Base-by-base conservation (phyloP, 2,888 invertebrate species). In the Drosophila stalkeri region DNA sequence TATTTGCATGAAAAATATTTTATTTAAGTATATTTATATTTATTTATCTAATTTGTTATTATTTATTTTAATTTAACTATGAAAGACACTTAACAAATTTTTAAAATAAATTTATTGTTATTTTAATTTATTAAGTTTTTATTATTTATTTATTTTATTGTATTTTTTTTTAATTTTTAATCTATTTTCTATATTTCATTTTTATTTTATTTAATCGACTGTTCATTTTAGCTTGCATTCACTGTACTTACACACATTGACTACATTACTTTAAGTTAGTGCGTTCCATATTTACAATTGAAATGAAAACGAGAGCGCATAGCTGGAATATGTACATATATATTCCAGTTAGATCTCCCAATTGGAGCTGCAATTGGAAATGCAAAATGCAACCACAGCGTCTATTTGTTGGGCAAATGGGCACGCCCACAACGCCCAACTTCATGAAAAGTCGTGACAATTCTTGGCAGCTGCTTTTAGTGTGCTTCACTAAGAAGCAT, bases 401-500 rank as follows among this genome's bases (percentile, higher is more conserved):
- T 89, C 90, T 89, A 85, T 89, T 89, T 89, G 87, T 85, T 79
- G 85, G 82, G 82, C 84, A 84, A 78, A 73, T 82, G 76, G 79
- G 73, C 79, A 77, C 78, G 68, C 80, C 80, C 68, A 46, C 59
- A 11, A 16, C 57, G 81, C 84, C 77, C 27, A 2, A 74, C 84
- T 77, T 77, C 75, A 77, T 44, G 69, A 44, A 68, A 61, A 81
- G 72, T 79, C 89, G 85, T 90, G 88, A 84, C 90, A 84, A 89
- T 87, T 81, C 85, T 89, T 89, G 79, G 79, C 82, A 77, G 79
- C 85, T 72, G 77, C 82, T 89, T 87, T 74, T 69, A 71, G 72
- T 64, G 67, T 60, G 76, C 72, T 67, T 67, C 76, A 75, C 72
- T 80, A 76, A 55, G 18, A 68, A 51, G 49, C 49, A 31, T 51